A percentile compares a stretch with the other conserved stretches of the same genome.
These are phyloP conservation scores for Hesperia comma DNA, from an alignment of 2,888 invertebrate genomes.

Conservation along the genomic window DNA sequence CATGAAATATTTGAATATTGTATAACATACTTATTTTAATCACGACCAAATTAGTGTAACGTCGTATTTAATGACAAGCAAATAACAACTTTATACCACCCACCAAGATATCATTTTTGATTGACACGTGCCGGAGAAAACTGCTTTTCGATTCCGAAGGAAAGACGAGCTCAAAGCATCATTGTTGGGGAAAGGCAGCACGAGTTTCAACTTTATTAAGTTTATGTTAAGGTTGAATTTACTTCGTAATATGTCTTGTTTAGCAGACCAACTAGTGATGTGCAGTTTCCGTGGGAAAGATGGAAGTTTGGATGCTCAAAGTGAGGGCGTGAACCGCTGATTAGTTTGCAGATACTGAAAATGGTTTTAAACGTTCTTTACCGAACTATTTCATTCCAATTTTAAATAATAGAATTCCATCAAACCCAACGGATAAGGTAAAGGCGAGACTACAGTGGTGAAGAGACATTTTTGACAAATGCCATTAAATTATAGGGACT, in stretches of 20 bases:
- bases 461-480: too few species aligned
- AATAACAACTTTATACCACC: conserved; percentile 41
- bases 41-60: conserved; percentile 55
- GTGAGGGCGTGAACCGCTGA: conserved; percentile 66
- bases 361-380: conserved; percentile 32
- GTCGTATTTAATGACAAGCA: conserved; percentile 37
- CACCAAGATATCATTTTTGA: conserved; percentile 40
- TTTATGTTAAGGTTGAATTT: conserved; percentile 48
- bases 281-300: conserved; percentile 75
- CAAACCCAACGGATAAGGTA: neutral
- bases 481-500: too few species aligned
- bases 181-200: conserved; percentile 11
- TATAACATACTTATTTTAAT: conserved; percentile 59
- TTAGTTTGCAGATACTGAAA: conserved; percentile 62
- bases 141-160: conserved; percentile 29
- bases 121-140: conserved; percentile 34
- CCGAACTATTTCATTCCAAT: conserved; percentile 1
- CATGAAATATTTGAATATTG: conserved; percentile 73
- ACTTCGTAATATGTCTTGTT: conserved; percentile 39
- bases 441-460: too few species aligned
- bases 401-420: conserved; percentile 10
- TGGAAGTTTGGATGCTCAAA: conserved; percentile 63
- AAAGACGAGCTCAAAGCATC: conserved; percentile 20
- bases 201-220: conserved; percentile 36
- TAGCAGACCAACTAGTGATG: conserved; percentile 57